Base-by-base conservation (phyloP, 2,888 invertebrate genomes). In the Drosophila merina region DNA sequence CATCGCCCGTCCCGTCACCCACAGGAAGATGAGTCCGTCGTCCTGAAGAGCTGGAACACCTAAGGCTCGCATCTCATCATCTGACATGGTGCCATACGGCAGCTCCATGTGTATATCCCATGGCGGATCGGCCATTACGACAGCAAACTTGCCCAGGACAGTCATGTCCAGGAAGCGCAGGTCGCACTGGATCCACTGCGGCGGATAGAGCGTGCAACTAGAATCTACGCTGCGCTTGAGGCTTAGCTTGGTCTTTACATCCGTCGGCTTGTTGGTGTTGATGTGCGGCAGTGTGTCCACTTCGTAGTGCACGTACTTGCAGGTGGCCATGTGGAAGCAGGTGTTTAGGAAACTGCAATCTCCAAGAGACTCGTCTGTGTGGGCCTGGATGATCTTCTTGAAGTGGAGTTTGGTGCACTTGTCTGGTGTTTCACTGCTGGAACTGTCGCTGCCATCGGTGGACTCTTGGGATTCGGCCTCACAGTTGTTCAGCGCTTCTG, bases 31-130 rank as follows among this genome's bases (percentile, higher is more conserved):
- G 6, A 98, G 94, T 0, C 99, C 99, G 88, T 98, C 97, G 89
- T 99, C 98, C 92, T 99, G 98, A 44, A 99, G 92, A 57, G 96
- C 96, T 0, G 98, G 98, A 57, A 99, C 97, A 1, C 98, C 97
- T 14, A 99, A 93, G 69, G 97, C 97, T 54, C 99, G 93, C 99
- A 99, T 99, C 93, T 99, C 99, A 90, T 99, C 98, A 90, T 99
- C 99, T 0, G 98, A 98, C 97, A 99, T 98, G 0, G 99, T 99
- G 1, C 91, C 99, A 91, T 99, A 99, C 0, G 99, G 99, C 48
- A 99, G 93, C 92, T 99, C 99, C 99, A 99, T 99, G 91, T 99
- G 99, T 77, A 99, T 99, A 90, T 99, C 99, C 99, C 99, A 99
- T 0, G 99, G 99, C 0, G 98, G 98, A 92, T 98, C 98, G 33